Evolutionary conservation across 23 tunicate species (phyloP), one percentile per base, ranked within the genome.

Genomic region (Styela plicata): DNA sequence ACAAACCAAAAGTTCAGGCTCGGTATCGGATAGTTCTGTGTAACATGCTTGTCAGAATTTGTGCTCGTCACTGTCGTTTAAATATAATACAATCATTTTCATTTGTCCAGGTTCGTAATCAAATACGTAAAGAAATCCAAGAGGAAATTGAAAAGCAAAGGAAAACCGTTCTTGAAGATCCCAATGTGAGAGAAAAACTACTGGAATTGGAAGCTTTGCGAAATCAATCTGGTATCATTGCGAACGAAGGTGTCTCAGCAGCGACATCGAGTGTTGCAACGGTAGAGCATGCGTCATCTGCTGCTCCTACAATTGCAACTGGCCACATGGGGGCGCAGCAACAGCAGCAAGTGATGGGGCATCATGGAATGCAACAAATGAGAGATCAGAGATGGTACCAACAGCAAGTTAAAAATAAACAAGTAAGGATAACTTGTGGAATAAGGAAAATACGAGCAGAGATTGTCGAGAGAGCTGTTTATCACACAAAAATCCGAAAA

Each of bases 141-240:
- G 97, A 86, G 3, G 97, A 91, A 79, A 86, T 91, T 35, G 97
- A 82, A 71, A 85, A 91, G 82, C 90, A 91, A 73, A 52, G 97
- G 26, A 82, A 91, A 80, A 78, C 82, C 32, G 97, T 91, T 28
- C 80, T 91, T 35, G 86, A 91, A 27, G 89, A 91, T 79, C 87
- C 97, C 20, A 85, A 82, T 33, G 31, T 91, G 33, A 82, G 88
- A 63, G 88, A 83, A 52, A 86, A 86, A 69, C 78, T 91, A 31
- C 73, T 91, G 84, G 89, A 91, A 65, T 67, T 91, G 24, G 97
- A 91, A 52, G 89, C 97, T n/a, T 71, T 91, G 70, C 70, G 90
- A 52, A 76, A 27, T n/a, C 90, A 86, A 70, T 82, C 86, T 63
- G 83, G 83, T 35, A 61, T 86, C 19, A 35, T 83, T 0, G 36